Conservation (phyloP, 2,113 vertebrate species). For the Periophthalmus modestus region DNA sequence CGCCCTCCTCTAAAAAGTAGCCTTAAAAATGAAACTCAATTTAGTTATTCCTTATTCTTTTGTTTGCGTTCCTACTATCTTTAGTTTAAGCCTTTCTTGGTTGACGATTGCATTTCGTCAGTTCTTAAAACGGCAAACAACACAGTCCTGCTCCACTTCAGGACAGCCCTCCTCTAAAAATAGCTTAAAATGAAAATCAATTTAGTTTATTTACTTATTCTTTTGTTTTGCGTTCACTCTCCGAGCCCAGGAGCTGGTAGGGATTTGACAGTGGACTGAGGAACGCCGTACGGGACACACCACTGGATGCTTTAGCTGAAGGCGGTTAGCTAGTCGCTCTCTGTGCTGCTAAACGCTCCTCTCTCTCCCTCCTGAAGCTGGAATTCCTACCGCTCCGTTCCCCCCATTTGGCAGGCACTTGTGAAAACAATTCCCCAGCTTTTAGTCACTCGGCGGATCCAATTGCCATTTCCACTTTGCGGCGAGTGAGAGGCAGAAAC, state of each 20-base stretch:
- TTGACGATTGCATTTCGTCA: no score
- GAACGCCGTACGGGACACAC: conserved; percentile 49
- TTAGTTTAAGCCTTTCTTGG: no score
- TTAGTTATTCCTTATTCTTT: no score
- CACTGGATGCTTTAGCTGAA: not conserved
- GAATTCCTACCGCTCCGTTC: conserved; percentile 73
- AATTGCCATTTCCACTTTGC: conserved; percentile 75
- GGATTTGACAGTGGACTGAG: conserved; percentile 59
- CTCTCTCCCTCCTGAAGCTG: conserved; percentile 69
- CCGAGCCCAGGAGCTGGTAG: conserved; percentile 8
- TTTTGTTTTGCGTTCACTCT: conserved; percentile 48
- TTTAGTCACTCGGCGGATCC: conserved; percentile 78
- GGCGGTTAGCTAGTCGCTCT: conserved; percentile 27
- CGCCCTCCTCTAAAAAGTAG: no score
- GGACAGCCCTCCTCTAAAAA: not conserved
- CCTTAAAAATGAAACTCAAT: no score
- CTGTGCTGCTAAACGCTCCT: conserved; percentile 50
- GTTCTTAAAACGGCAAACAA: not conserved
- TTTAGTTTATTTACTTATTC: not conserved
- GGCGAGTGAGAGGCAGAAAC: conserved; percentile 63
- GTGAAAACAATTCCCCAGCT: conserved; percentile 82
- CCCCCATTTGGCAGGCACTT: conserved; percentile 79
- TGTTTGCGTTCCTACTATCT: no score
- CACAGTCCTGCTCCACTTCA: not conserved
- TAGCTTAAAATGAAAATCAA: not conserved